These are phyloP conservation scores for Drosophila neonasuta DNA, from an alignment of 2,888 invertebrate species.

Conservation along the genomic window DNA sequence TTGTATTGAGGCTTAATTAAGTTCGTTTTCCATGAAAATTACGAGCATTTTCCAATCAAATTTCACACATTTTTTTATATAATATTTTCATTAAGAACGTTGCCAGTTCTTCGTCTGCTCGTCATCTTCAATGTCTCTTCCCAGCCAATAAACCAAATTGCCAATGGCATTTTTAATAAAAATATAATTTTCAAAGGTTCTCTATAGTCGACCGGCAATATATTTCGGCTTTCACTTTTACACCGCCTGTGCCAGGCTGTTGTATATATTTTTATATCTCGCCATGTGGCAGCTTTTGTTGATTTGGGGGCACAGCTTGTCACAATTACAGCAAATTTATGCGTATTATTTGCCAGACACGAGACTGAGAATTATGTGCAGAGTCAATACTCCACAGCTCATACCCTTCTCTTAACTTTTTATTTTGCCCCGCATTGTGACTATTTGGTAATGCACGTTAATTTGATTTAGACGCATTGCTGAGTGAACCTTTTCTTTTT, in stretches of 20 bases:
- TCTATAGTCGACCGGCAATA: background rate
- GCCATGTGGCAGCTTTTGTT: background rate
- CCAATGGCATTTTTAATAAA: slow-evolving; percentile 41
- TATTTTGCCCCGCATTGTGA: background rate
- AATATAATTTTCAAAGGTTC: slow-evolving; percentile 19
- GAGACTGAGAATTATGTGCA: slow-evolving; percentile 11
- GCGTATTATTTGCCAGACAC: slow-evolving; percentile 50
- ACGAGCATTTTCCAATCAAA: slow-evolving; percentile 11
- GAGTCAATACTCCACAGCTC: slow-evolving; percentile 5
- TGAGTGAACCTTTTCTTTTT: slow-evolving; percentile 70
- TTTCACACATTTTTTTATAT: slow-evolving; percentile 8
- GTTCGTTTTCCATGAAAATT: too few relatives aligned
- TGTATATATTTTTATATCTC: slow-evolving; percentile 5
- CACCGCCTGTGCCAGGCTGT: too few relatives aligned
- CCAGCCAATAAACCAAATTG: slow-evolving; percentile 20
- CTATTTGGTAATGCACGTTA: slow-evolving; percentile 45
- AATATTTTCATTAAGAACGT: slow-evolving; percentile 14
- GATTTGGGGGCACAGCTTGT: slow-evolving; percentile 42
- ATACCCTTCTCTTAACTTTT: background rate
- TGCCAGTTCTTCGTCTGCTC: background rate
- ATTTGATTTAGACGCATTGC: slow-evolving; percentile 71
- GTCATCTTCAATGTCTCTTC: background rate
- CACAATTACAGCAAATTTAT: slow-evolving; percentile 58
- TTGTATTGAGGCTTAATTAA: too few relatives aligned
- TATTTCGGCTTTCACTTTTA: slow-evolving; percentile 11